Percentiles rank a stretch among this genome's conserved stretches.
Evolutionary conservation across 2,888 invertebrate genomes (phyloP).

Genomic region (Electrophaes corylata): DNA sequence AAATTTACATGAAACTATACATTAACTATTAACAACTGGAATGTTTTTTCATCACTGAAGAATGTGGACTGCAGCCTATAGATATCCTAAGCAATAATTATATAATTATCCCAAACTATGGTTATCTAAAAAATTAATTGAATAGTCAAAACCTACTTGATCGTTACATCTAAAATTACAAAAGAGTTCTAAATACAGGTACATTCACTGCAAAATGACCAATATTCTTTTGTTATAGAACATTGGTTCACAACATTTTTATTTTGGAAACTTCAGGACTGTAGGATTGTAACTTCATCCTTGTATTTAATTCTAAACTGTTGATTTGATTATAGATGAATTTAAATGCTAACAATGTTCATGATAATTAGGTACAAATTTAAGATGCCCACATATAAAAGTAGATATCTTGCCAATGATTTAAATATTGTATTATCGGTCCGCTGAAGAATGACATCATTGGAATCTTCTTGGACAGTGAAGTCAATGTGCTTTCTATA

Average conservation of each 20-base stretch:
- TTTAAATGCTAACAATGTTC: too few relatives aligned
- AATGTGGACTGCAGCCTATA: neutral
- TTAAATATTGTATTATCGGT: conserved; percentile 91
- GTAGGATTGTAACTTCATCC: too few relatives aligned
- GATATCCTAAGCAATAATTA: neutral
- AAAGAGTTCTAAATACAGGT: too few relatives aligned
- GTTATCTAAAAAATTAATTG: too few relatives aligned
- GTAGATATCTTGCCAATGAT: conserved; percentile 94
- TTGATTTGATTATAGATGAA: too few relatives aligned
- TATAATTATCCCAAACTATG: neutral
- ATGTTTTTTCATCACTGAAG: neutral
- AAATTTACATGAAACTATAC: neutral
- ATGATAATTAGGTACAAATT: conserved; percentile 8
- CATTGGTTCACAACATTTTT: too few relatives aligned
- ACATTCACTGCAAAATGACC: too few relatives aligned
- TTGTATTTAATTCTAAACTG: too few relatives aligned
- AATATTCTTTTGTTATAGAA: too few relatives aligned
- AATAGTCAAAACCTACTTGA: too few relatives aligned
- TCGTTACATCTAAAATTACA: too few relatives aligned
- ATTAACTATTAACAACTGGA: neutral
- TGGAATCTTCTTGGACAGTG: conserved; percentile 88
- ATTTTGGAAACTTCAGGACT: too few relatives aligned
- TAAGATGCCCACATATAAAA: conserved; percentile 92
- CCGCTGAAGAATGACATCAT: conserved; percentile 87
- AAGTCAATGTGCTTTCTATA: conserved; percentile 84